Percentiles rank a stretch among this genome's conserved stretches.
These are phyloP conservation scores for Melanocharis versteri DNA, from an alignment of 2,113 vertebrate genomes.

Conservation along the genomic window DNA sequence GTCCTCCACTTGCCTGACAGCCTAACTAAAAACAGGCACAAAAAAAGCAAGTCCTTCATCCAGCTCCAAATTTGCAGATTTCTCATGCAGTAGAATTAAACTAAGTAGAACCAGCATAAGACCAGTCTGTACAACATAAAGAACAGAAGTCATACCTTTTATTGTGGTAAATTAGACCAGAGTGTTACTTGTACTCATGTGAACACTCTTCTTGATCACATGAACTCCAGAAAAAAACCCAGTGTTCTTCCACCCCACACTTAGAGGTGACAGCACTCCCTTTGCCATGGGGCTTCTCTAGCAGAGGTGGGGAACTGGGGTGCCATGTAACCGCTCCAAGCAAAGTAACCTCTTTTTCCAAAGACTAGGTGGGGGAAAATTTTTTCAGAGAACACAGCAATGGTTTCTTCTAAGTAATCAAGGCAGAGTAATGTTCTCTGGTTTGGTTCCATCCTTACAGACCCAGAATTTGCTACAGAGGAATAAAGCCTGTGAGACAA, in stretches of 20 bases:
- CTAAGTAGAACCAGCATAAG: background rate
- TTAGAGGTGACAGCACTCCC: background rate
- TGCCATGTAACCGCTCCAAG: background rate
- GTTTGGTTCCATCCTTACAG: background rate
- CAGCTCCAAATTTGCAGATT: background rate
- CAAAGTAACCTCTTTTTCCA: background rate
- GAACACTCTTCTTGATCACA: background rate
- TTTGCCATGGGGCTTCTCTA: background rate
- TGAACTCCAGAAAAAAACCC: background rate
- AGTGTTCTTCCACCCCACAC: background rate
- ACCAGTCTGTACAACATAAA: background rate
- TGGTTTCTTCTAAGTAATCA: background rate
- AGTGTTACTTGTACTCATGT: background rate
- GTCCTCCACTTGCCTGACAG: background rate
- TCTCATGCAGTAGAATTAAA: background rate
- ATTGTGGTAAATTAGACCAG: background rate
- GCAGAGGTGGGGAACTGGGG: background rate
- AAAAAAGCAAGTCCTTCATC: background rate
- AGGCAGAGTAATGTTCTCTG: background rate
- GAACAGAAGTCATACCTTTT: background rate
- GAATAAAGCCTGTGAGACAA: background rate
- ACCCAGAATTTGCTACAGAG: background rate
- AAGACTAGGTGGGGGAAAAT: rapidly evolving
- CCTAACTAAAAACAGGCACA: background rate
- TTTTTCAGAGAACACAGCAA: background rate